These are phyloP conservation scores for Remorina albescens DNA, from an alignment of 2,797 vertebrate genomes.

Conservation along the genomic window DNA sequence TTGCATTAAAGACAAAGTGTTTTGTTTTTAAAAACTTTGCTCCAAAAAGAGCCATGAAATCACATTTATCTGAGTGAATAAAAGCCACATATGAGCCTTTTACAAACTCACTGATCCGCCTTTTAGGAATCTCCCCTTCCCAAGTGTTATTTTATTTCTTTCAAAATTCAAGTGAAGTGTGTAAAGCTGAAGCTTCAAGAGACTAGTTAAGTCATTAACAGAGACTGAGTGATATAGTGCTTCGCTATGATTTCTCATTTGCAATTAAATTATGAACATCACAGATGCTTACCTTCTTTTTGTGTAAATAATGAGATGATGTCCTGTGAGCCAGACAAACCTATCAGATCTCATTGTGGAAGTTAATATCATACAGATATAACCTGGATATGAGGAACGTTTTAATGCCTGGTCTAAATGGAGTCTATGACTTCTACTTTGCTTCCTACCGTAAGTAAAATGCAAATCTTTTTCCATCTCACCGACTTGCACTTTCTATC, in stretches of 20 bases:
- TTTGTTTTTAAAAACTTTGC: neutral
- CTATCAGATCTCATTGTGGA: too few species aligned
- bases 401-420: too few species aligned
- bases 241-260: neutral
- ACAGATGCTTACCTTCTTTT: too few species aligned
- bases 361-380: too few species aligned
- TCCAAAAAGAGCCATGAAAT: neutral
- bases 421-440: constrained; percentile 13
- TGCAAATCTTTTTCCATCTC: constrained; percentile 26
- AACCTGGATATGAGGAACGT: too few species aligned
- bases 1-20: too few species aligned
- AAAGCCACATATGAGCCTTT: neutral
- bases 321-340: too few species aligned
- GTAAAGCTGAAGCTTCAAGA: constrained; percentile 7
- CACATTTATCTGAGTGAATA: neutral
- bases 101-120: constrained; percentile 6
- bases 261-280: neutral
- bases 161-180: constrained; percentile 15
- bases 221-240: constrained; percentile 17
- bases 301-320: too few species aligned
- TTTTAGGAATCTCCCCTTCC: neutral
- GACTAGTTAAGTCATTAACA: constrained; percentile 8
- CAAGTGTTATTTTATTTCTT: constrained; percentile 12
- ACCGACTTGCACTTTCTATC: constrained; percentile 23
- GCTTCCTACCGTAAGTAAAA: constrained; percentile 15